These are phyloP conservation scores for Mylabris phalerata DNA, from an alignment of 1,140 invertebrate species.

Conservation along the genomic window DNA sequence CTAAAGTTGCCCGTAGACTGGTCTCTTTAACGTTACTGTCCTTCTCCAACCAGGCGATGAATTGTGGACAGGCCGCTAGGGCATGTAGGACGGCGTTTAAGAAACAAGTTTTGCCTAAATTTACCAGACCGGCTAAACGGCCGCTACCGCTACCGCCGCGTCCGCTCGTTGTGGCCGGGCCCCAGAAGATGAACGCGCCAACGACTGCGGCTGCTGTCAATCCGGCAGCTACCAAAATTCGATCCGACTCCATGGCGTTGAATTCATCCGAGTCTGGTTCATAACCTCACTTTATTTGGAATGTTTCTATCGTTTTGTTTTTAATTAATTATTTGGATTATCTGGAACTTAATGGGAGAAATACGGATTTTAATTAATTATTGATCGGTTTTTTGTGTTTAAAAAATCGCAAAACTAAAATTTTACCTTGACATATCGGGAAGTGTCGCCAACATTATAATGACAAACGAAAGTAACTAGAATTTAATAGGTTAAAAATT, in stretches of 20 bases:
- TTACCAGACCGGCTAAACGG: conserved; percentile 70
- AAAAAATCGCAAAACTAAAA: too few species aligned
- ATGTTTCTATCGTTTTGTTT: background rate
- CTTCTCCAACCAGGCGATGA: conserved; percentile 72
- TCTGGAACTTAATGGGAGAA: too few species aligned
- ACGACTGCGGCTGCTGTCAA: conserved; percentile 67
- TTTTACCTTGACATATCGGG: too few species aligned
- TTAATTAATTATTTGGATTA: background rate
- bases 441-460: too few species aligned
- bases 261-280: background rate
- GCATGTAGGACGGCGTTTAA: conserved; percentile 80
- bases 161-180: conserved; percentile 52
- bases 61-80: conserved; percentile 70
- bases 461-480: too few species aligned
- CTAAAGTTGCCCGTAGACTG: conserved; percentile 34
- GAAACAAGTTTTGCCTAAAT: conserved; percentile 82
- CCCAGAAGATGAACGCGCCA: conserved; percentile 72
- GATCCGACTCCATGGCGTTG: conserved; percentile 55
- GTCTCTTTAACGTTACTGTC: conserved; percentile 41
- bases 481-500: too few species aligned
- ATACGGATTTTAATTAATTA: too few species aligned
- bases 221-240: conserved; percentile 61
- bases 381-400: too few species aligned
- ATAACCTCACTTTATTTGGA: background rate
- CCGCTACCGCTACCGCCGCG: conserved; percentile 50